Percentiles rank a stretch among this genome's conserved stretches.
Evolutionary conservation across 2,888 invertebrate genomes (phyloP).

Genomic region (Peribatodes rhomboidaria): DNA sequence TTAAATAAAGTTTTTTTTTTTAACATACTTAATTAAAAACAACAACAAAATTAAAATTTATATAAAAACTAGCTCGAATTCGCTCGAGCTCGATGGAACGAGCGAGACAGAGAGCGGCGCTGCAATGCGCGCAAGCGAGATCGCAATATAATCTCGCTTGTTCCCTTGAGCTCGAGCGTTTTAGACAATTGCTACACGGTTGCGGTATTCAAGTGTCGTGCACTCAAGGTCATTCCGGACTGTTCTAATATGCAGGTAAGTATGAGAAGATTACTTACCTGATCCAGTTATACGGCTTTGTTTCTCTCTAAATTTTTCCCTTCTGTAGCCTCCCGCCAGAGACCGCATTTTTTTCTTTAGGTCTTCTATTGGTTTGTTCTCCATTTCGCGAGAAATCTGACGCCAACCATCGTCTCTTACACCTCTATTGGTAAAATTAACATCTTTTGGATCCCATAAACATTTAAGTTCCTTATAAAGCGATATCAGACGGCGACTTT

Average conservation of each 20-base stretch:
- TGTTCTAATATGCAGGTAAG: constrained; percentile 24
- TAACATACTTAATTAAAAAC: constrained; percentile 6
- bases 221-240: constrained; percentile 23
- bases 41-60: constrained; percentile 12
- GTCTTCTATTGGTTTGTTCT: constrained; percentile 30
- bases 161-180: constrained; percentile 18
- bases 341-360: constrained; percentile 49
- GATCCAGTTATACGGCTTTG: constrained; percentile 46
- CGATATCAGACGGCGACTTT: constrained; percentile 43
- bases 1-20: constrained; percentile 11
- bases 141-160: constrained; percentile 19
- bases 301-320: constrained; percentile 47
- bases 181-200: constrained; percentile 11
- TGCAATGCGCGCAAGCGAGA: constrained; percentile 17
- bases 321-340: constrained; percentile 48
- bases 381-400: constrained; percentile 41
- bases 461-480: constrained; percentile 45
- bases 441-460: constrained; percentile 52
- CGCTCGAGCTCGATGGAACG: constrained; percentile 18
- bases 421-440: constrained; percentile 48
- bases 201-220: constrained; percentile 25
- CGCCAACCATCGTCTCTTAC: constrained; percentile 53
- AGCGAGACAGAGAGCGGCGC: constrained; percentile 18
- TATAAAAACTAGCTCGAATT: constrained; percentile 19
- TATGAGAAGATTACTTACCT: constrained; percentile 40